Base-by-base conservation (phyloP, 2,797 vertebrate genomes). In the Lates japonicus region DNA sequence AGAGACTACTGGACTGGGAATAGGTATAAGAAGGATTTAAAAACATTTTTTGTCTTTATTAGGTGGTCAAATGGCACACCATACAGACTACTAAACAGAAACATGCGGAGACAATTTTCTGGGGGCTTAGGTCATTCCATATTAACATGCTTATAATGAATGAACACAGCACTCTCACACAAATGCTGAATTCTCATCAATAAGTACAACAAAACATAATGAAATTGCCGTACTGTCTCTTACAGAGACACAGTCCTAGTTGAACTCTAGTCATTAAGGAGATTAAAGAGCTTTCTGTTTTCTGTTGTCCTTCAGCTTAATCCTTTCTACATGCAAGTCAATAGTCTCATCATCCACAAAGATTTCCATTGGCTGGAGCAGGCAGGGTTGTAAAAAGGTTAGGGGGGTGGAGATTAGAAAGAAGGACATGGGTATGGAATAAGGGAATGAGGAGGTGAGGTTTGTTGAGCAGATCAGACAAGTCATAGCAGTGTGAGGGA, bases 281-380 rank as follows among this genome's bases (percentile, higher is more conserved):
- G 95, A 74, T 97, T 96, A 84, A 97, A 96, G 77, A 97, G 95
- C 74, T 97, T 97, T 84, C 96, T 92, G 93, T 97, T 94, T 97
- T 97, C 95, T 97, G 76, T 96, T 96, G 95, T 97, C 96, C 94
- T 96, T 97, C 91, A 97, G 95, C 75, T 96, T 97, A n/a, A n/a
- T n/a, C n/a, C n/a, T n/a, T n/a, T n/a, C n/a, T n/a, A n/a, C n/a
- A n/a, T n/a, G n/a, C n/a, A n/a, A n/a, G n/a, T n/a, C n/a, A n/a
- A n/a, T n/a, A n/a, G 96, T 97, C 94, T 97, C 96, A 52, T 97
- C 96, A 42, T 97, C 96, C 95, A 97, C 96, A 89, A 97, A 97
- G 90, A 97, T 96, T 93, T 96, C 96, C 96, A 97, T 97, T 59
- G 96, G 95, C 96, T 97, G 93, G 72, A 75, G n/a, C 70, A 66